Base-by-base conservation (phyloP, 2,888 invertebrate species). In the Meteorus cinctellus region DNA sequence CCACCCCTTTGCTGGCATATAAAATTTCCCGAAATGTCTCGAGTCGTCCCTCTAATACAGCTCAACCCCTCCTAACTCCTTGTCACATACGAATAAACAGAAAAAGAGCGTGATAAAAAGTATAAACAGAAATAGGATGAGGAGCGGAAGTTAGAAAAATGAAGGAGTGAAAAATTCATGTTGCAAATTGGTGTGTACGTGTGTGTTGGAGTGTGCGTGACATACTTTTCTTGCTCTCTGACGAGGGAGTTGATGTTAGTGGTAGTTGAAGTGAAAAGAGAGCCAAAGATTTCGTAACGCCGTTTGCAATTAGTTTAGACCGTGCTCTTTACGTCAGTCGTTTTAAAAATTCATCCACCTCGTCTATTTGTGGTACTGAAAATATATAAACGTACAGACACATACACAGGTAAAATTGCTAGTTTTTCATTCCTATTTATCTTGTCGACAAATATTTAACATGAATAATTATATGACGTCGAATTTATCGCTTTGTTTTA, bases 221-320 rank as follows among this genome's bases (percentile, higher is more conserved):
- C 31, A 41, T 19, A 36, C 36, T 65, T 41, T 36, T 34, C 36
- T n/a, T 36, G 4, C 10, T 2, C 16, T 1, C n/a, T 65, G 10
- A 41, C 36, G 12, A 36, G 19, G 8, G 24, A 19, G 55, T 55
- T 19, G 55, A 55, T 19, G 19, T n/a, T 55, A 19, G 55, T 55
- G 19, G 55, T 55, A 19, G 55, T 55, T 55, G n/a, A 2, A 55
- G 19, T 55, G 55, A 55, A 55, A 19, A 55, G 19, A n/a, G n/a
- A 16, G 48, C n/a, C n/a, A 48, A 48, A 55, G 55, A 55, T n/a
- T 55, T 55, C 19, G 19, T 55, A 55, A 36, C 34, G 65, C 65
- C 65, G 36, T 19, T 6, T 24, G 65, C 65, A 65, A 65, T 65
- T 65, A 65, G 65, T 36, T 41, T 65, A 65, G 65, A n/a, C 6